phyloP scores from a whole-genome alignment of 2,888 invertebrate genomes.

The Chirona hameri region DNA sequence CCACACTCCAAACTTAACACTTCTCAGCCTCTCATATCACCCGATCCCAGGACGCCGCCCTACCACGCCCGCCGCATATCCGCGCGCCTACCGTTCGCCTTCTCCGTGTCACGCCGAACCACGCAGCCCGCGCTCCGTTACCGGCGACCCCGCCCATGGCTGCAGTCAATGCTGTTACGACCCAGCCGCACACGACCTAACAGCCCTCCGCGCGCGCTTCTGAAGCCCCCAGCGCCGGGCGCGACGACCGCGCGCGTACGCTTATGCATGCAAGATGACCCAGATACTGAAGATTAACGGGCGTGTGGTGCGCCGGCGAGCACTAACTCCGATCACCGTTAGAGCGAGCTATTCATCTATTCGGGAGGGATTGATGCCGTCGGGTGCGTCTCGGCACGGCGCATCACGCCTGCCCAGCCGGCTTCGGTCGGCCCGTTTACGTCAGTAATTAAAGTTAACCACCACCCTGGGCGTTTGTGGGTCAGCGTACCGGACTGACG shows the following conservation, averaged over 20 bases:
- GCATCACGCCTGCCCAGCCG: background rate
- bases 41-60: too few species aligned
- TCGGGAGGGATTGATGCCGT: background rate
- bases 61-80: too few species aligned
- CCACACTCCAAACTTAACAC: too few species aligned
- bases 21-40: too few species aligned
- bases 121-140: too few species aligned
- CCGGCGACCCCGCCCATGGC: too few species aligned
- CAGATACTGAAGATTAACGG: background rate
- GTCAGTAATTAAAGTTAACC: background rate
- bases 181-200: background rate
- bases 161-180: background rate
- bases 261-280: slow-evolving; percentile 25
- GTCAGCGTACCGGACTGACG: background rate
- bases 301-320: background rate
- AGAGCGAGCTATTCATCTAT: slow-evolving; percentile 5
- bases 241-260: background rate
- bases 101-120: too few species aligned
- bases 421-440: background rate
- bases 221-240: background rate
- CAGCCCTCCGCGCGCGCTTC: background rate
- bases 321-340: slow-evolving; percentile 8
- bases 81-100: too few species aligned
- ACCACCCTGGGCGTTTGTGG: slow-evolving; percentile 2
- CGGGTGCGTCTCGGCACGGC: background rate